phyloP scores from a whole-genome alignment of 2,797 vertebrate genomes.

The Cottoperca gobio region DNA sequence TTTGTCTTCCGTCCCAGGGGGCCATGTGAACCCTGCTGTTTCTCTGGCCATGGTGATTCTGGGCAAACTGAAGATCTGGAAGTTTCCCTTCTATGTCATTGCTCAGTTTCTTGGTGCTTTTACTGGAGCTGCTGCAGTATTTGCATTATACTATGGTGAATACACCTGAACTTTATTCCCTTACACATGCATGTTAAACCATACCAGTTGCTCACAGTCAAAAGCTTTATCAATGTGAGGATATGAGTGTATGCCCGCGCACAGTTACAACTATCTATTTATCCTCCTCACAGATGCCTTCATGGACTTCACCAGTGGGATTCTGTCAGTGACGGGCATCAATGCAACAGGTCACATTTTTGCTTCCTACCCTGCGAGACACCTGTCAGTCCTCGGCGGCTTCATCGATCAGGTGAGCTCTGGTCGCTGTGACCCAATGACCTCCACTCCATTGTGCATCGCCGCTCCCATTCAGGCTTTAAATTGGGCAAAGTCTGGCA shows the following conservation, averaged over 20 bases:
- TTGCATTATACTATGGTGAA: slow-evolving; percentile 94
- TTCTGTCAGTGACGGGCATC: slow-evolving; percentile 90
- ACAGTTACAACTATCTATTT: neutral
- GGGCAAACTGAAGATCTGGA: slow-evolving; percentile 93
- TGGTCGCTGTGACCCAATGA: slow-evolving; percentile 24
- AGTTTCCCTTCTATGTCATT: slow-evolving; percentile 93
- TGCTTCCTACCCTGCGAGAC: slow-evolving; percentile 92
- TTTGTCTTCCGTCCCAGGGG: slow-evolving; percentile 83
- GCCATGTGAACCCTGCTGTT: slow-evolving; percentile 90
- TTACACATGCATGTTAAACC: neutral
- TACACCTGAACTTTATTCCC: neutral
- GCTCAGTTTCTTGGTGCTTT: slow-evolving; percentile 96
- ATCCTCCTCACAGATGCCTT: slow-evolving; percentile 87
- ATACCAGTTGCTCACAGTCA: neutral
- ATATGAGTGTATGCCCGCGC: neutral
- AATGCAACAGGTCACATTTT: slow-evolving; percentile 97
- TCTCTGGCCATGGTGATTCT: slow-evolving; percentile 95
- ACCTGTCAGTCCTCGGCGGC: slow-evolving; percentile 90
- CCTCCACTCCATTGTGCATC: slow-evolving; percentile 9
- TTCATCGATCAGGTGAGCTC: slow-evolving; percentile 94
- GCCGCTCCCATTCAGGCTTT: slow-evolving; percentile 24
- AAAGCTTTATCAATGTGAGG: neutral
- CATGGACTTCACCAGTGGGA: slow-evolving; percentile 91
- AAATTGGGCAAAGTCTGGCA: slow-evolving; percentile 56
- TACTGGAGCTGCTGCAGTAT: slow-evolving; percentile 91